A percentile compares a stretch with the other conserved stretches of the same genome.
Evolutionary conservation across 2,888 invertebrate species (phyloP).

Genomic region (Anaspis maculata): DNA sequence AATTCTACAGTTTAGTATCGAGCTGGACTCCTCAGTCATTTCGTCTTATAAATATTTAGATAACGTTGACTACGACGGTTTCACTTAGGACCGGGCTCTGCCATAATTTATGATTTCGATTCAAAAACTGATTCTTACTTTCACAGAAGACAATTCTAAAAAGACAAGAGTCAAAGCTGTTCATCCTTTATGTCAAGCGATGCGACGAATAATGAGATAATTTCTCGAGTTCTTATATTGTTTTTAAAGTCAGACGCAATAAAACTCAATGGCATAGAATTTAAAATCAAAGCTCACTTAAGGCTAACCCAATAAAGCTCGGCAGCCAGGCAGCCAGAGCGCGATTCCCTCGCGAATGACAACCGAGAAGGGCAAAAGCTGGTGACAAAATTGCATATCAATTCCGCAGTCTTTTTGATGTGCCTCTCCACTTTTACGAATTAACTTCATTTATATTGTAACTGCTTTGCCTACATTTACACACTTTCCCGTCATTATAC

Average conservation of each 20-base stretch:
- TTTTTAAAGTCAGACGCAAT: slow-evolving; percentile 14
- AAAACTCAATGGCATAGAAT: slow-evolving; percentile 24
- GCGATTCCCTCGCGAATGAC: slow-evolving; percentile 16
- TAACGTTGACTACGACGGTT: no score
- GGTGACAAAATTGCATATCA: slow-evolving; percentile 33
- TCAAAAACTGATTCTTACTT: no score
- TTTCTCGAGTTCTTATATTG: no score
- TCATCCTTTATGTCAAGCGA: no score
- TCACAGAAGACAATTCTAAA: no score
- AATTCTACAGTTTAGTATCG: no score
- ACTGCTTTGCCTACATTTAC: slow-evolving; percentile 12
- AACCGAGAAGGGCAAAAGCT: slow-evolving; percentile 17
- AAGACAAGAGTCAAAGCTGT: no score
- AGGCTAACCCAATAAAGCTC: slow-evolving; percentile 26
- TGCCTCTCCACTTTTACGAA: slow-evolving; percentile 22
- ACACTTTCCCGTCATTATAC: neutral
- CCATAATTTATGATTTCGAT: no score
- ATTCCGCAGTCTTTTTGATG: slow-evolving; percentile 31
- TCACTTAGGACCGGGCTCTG: no score
- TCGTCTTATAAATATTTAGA: no score
- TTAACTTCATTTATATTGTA: slow-evolving; percentile 18
- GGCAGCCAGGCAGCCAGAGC: slow-evolving; percentile 15
- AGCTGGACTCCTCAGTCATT: no score
- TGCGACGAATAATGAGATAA: no score
- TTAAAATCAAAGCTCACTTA: slow-evolving; percentile 33